Conservation (phyloP, 1,140 invertebrate species). For the Diabrotica virgifera region DNA sequence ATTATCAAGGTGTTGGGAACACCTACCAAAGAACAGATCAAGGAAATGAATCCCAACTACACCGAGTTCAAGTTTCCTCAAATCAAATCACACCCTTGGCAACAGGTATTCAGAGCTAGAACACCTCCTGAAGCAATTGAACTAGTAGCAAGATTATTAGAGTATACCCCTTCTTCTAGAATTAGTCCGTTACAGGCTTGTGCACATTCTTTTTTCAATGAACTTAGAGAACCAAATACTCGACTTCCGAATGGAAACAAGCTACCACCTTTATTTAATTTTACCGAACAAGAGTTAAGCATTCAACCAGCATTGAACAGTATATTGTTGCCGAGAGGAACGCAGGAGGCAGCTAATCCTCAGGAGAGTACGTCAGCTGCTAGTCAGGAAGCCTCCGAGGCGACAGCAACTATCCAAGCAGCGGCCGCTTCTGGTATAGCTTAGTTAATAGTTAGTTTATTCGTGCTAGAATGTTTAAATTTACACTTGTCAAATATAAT, state of each 20-base stretch:
- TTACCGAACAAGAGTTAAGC: constrained; percentile 85
- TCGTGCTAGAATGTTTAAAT: not conserved
- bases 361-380: constrained; percentile 36
- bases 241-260: constrained; percentile 89
- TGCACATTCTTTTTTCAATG: constrained; percentile 97
- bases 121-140: constrained; percentile 97
- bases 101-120: constrained; percentile 96
- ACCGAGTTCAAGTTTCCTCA: constrained; percentile 99
- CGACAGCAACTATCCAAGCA: constrained; percentile 39
- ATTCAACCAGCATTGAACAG: constrained; percentile 76
- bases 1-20: constrained; percentile 99
- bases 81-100: constrained; percentile 99
- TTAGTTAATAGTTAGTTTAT: constrained; percentile 28
- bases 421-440: constrained; percentile 42
- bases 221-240: constrained; percentile 85
- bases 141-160: constrained; percentile 89
- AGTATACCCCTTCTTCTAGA: constrained; percentile 94
- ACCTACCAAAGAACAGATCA: constrained; percentile 96
- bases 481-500: not conserved
- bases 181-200: constrained; percentile 95
- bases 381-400: constrained; percentile 29
- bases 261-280: constrained; percentile 96
- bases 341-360: constrained; percentile 34
- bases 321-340: constrained; percentile 70
- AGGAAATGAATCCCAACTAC: constrained; percentile 99